A percentile compares a stretch with the other conserved stretches of the same genome.
These are phyloP conservation scores for Chalcis sispes DNA, from an alignment of 2,888 invertebrate genomes.

Conservation along the genomic window DNA sequence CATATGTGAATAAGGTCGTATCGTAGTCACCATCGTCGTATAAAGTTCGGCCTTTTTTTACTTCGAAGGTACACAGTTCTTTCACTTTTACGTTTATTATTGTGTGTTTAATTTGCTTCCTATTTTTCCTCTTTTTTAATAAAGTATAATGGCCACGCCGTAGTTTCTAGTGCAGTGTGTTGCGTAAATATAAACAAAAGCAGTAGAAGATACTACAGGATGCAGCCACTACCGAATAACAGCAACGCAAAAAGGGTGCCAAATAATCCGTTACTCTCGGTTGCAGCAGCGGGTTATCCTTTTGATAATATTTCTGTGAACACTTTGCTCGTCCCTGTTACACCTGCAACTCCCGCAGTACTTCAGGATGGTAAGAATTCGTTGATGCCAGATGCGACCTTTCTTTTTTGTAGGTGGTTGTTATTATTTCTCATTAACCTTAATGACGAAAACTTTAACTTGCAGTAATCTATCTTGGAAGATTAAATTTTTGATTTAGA, in stretches of 20 bases:
- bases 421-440: too few relatives aligned
- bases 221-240: conserved; percentile 69
- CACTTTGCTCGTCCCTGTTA: conserved; percentile 84
- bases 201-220: conserved; percentile 1
- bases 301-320: conserved; percentile 86
- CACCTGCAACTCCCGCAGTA: conserved; percentile 71
- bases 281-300: conserved; percentile 84
- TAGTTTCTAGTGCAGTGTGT: conserved; percentile 26
- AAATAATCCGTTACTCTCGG: conserved; percentile 85
- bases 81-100: too few relatives aligned
- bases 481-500: too few relatives aligned
- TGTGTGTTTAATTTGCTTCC: too few relatives aligned
- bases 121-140: neutral
- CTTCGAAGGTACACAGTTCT: neutral
- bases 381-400: neutral
- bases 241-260: conserved; percentile 70
- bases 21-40: neutral
- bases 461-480: too few relatives aligned
- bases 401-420: too few relatives aligned
- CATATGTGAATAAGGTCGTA: conserved; percentile 37
- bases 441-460: too few relatives aligned
- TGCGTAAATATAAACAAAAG: conserved; percentile 23
- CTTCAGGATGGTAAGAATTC: conserved; percentile 70
- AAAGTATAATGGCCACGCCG: conserved; percentile 57
- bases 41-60: conserved; percentile 14